Base-by-base conservation (phyloP, 1,140 invertebrate genomes). In the Hestina assimilis region DNA sequence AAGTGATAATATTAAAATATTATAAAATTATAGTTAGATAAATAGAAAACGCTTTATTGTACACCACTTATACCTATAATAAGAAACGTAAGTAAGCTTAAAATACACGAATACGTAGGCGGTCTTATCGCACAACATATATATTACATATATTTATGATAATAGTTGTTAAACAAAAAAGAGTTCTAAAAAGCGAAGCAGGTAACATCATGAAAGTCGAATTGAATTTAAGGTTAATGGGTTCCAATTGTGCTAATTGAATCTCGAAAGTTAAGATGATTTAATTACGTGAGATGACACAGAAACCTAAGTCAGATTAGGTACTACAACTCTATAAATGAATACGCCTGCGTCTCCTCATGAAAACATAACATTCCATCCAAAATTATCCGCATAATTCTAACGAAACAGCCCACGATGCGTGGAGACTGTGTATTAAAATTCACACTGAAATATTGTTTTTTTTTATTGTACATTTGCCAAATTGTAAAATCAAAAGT, bases 301-400 rank as follows among this genome's bases (percentile, higher is more conserved):
- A 26, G 33, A 31, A 31, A 26, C 7, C 38, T 42, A 19, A 53
- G 38, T 29, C 48, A 40, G 48, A 41, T 3, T 26, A 33, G 48
- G 28, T 48, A 52, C 12, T 21, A 41, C 28, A 38, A 26, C 35
- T 66, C 64, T 68, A 75, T 72, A 67, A 69, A 66, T 66, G 61
- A 59, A 38, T 48, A 57, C 65, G 64, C 57, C 55, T 60, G 59
- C 41, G 51, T 41, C 63, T 59, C 23, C 56, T 63, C 60, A 14
- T 47, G 66, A 67, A 54, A 78, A 69, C 69, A 70, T 61, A 66
- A 69, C 65, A 66, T 72, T 69, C 51, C n/a, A 38, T 66, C 69
- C 72, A 79, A 79, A 76, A 73, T 76, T 69, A 72, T 59, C 53
- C 14, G 24, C 59, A 62, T 62, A 66, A 76, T 75, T 69, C 51